Conservation (phyloP, 1,140 invertebrate species). For the Aradophagus sp. region DNA sequence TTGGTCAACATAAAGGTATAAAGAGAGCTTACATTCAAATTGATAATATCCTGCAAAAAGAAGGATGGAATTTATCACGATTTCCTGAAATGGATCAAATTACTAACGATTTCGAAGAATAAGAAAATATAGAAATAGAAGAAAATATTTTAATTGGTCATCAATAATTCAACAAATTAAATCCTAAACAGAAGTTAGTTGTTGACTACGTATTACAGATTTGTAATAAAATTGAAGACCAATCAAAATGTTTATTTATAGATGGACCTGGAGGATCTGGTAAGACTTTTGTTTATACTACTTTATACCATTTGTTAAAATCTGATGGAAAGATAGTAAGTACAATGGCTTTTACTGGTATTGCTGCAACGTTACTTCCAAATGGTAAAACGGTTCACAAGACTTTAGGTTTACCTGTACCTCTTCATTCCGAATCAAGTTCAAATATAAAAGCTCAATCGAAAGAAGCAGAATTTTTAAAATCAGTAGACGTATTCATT, state of each 20-base stretch:
- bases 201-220: not conserved
- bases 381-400: constrained; percentile 1
- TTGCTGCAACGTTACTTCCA: constrained; percentile 1
- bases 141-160: constrained; percentile 1
- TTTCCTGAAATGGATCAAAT: constrained; percentile 3
- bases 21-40: constrained; percentile 15
- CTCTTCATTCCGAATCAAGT: too few species aligned
- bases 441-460: not conserved
- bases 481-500: too few species aligned
- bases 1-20: constrained; percentile 3
- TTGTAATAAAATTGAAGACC: too few species aligned
- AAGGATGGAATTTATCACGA: constrained; percentile 8
- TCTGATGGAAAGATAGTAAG: not conserved
- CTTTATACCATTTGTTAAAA: too few species aligned
- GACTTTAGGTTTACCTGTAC: not conserved
- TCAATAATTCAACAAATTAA: constrained; percentile 15
- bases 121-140: not conserved
- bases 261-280: too few species aligned
- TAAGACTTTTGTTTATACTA: too few species aligned
- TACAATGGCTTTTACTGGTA: not conserved
- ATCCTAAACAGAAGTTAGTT: constrained; percentile 19
- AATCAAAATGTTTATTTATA: too few species aligned
- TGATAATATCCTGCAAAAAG: constrained; percentile 2
- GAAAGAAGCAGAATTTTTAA: constrained; percentile 1
- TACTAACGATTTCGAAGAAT: not conserved